Evolutionary conservation across 2,113 vertebrate species (phyloP), one percentile per base, ranked within the genome.

Genomic region (Dissostichus mawsoni): DNA sequence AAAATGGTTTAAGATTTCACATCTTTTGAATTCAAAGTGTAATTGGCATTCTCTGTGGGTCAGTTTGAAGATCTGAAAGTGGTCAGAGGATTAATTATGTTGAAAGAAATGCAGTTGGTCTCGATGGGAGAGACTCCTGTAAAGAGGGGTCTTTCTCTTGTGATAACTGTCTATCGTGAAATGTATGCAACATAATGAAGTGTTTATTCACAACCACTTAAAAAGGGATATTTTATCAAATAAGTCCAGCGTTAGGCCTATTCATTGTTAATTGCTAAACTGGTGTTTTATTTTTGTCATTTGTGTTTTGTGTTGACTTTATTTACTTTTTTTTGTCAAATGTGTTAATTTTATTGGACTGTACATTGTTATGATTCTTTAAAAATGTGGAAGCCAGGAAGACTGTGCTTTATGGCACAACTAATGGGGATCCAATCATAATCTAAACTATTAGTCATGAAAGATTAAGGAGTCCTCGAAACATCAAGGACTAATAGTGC

Each of bases 11-110:
- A 4, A 44, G 10, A 11, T 36, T 50, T 52, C 33, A 36, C 29
- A 75, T 55, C 23, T 55, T 64, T 71, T 63, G 3, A 73, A 72
- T 83, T 41, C n/a, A 61, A 62, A 47, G 25, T 17, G n/a, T 57
- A 56, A 62, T 78, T 66, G 29, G 29, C 48, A 50, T 70, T 41
- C 36, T 70, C 63, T 63, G 25, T 8, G 18, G 8, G 29, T 70
- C 50, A 47, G 2, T 50, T 8, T 48, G 2, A n/a, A 44, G 14
- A 29, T 65, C 2, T 71, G 10, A 6, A 17, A 62, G 12, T 41
- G 50, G 5, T 23, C 16, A 29, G 13, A 45, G 13, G 16, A 69
- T 41, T 50, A 65, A 64, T 47, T 51, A 8, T 51, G 29, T 51
- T 56, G 3, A 59, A 52, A n/a, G 29, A 20, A 13, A 69, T 12